phyloP scores from a whole-genome alignment of 2,797 vertebrate species.

The Coilia nasus region DNA sequence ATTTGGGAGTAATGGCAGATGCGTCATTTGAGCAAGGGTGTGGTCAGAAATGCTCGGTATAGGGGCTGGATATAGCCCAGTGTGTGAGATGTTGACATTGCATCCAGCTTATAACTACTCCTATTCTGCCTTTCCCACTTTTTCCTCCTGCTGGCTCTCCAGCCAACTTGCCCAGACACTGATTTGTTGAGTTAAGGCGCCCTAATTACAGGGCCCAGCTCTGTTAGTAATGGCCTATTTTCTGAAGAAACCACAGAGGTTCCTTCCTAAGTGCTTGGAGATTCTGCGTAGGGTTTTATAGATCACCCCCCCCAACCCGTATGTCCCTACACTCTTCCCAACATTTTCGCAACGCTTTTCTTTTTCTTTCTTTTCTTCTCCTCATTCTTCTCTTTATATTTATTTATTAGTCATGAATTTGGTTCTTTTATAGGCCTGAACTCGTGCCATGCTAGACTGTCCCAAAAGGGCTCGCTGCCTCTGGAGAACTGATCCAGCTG shows the following conservation, averaged over 20 bases:
- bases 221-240: slow-evolving; percentile 19
- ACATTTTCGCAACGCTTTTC: too few relatives aligned
- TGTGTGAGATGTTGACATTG: not conserved
- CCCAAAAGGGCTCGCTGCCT: not conserved
- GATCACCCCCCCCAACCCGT: slow-evolving; percentile 37
- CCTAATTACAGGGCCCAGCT: not conserved
- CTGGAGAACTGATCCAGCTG: not conserved
- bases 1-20: slow-evolving; percentile 22
- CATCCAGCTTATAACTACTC: not conserved
- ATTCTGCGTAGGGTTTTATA: not conserved
- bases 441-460: not conserved
- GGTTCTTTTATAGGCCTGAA: not conserved
- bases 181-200: slow-evolving; percentile 13
- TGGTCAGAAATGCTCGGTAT: not conserved
- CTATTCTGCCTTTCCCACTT: not conserved
- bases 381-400: slow-evolving; percentile 51
- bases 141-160: not conserved
- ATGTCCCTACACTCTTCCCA: slow-evolving; percentile 38
- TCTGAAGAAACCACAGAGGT: slow-evolving; percentile 4
- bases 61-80: not conserved
- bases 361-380: slow-evolving; percentile 22
- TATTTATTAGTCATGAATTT: not conserved
- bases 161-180: not conserved
- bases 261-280: not conserved
- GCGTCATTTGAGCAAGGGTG: not conserved